These are phyloP conservation scores for Limnothrissa miodon DNA, from an alignment of 2,113 vertebrate species.

Conservation along the genomic window DNA sequence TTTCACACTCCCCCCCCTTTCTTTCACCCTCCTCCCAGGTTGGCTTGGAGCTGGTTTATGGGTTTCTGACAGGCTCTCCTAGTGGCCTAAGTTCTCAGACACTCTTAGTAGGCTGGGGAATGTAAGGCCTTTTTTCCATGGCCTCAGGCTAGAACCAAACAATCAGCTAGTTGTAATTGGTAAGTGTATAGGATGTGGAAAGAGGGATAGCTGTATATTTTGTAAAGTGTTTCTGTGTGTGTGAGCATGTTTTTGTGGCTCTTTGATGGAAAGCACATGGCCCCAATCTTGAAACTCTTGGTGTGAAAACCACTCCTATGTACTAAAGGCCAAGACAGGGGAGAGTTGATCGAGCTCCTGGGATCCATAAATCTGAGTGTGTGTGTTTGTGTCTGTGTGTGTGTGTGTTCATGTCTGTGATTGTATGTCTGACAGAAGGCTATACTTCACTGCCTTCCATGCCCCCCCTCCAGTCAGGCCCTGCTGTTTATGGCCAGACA, in stretches of 20 bases:
- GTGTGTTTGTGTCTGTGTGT: conserved; percentile 24
- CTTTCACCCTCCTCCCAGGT: not conserved
- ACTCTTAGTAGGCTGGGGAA: not conserved
- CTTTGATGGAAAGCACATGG: conserved; percentile 14
- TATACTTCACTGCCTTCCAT: conserved; percentile 17
- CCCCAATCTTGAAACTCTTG: not conserved
- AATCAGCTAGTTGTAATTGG: conserved; percentile 2
- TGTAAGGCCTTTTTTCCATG: conserved; percentile 3
- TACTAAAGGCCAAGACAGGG: conserved; percentile 10
- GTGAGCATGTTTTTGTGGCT: not conserved
- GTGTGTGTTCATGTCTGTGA: conserved; percentile 8
- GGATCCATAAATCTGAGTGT: conserved; percentile 19
- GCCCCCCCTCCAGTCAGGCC: not conserved
- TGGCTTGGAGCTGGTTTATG: not conserved
- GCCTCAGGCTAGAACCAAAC: not conserved
- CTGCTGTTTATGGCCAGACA: not conserved
- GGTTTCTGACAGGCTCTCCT: not conserved
- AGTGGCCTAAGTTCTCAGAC: not conserved
- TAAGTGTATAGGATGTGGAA: conserved; percentile 8
- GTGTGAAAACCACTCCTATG: conserved; percentile 28
- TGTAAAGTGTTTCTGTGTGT: not conserved
- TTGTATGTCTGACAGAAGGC: not conserved
- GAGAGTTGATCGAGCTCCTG: not conserved
- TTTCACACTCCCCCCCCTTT: not conserved
- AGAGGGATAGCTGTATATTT: not conserved